Percentiles rank a stretch among this genome's conserved stretches.
These are phyloP conservation scores for Babyrousa celebensis DNA, from an alignment of 2,797 vertebrate genomes.

Conservation along the genomic window DNA sequence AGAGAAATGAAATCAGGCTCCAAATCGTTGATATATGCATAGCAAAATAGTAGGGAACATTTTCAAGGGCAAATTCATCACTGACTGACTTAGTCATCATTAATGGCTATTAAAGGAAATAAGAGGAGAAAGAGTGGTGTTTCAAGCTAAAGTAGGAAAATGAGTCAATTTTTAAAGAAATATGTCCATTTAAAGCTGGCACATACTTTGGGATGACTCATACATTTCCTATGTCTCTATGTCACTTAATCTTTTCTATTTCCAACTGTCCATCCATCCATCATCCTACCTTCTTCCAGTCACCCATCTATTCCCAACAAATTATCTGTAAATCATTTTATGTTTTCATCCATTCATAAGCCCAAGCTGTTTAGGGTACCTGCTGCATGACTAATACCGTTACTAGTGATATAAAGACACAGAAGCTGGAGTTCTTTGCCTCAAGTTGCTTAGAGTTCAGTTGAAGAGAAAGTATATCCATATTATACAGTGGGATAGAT, in stretches of 20 bases:
- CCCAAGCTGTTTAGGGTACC: constrained; percentile 44
- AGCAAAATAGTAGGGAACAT: constrained; percentile 12
- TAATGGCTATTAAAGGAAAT: constrained; percentile 22
- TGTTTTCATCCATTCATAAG: constrained; percentile 69
- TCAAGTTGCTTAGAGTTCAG: not conserved
- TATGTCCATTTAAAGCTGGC: not conserved
- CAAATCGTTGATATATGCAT: not conserved
- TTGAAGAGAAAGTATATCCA: not conserved
- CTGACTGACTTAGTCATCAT: constrained; percentile 64
- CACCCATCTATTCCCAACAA: not conserved
- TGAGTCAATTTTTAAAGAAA: not conserved
- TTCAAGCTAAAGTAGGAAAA: constrained; percentile 64
- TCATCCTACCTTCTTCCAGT: not conserved
- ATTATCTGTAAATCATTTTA: not conserved
- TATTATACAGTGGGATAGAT: not conserved
- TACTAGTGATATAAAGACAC: not conserved
- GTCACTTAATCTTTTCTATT: not conserved
- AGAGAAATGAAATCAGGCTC: not conserved
- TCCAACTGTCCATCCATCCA: not conserved
- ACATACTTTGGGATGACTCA: not conserved
- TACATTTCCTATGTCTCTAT: not conserved
- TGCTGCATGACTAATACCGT: not conserved
- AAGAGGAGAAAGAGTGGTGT: constrained; percentile 52
- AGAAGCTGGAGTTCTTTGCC: not conserved
- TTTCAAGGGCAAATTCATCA: constrained; percentile 70